Evolutionary conservation across 2,113 vertebrate genomes (phyloP), one percentile per base, ranked within the genome.

Genomic region (Nothoprocta perdicaria): DNA sequence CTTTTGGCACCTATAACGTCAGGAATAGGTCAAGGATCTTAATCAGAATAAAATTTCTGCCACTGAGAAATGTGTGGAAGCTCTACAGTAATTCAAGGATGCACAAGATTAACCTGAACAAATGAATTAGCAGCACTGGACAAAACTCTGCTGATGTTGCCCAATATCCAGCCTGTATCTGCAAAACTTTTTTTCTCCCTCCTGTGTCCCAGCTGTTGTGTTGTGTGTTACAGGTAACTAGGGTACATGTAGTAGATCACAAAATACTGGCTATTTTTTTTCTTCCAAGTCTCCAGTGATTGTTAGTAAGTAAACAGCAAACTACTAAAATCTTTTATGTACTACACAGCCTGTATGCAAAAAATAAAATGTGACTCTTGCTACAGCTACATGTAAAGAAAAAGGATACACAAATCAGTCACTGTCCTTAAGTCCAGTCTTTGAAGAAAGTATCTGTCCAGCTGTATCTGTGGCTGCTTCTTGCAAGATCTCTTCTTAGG

Each of bases 341-440:
- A 0, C 69, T 66, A 27, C 12, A 62, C 58, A 52, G 9, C 22
- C 29, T 50, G 46, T 2, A 5, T 50, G 62, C 31, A 65, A 46
- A 38, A 31, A 0, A 0, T 7, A 12, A 55, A 68, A 38, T 0
- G 50, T 48, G 67, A 38, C 14, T 86, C 76, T 43, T 80, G 4
- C 86, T 68, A 57, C 27, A 46, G 43, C 63, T 68, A 46, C 12
- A 0, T 33, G 24, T 21, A 71, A 63, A 81, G 35, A 48, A 31
- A 62, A 81, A 29, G 2, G 0, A 50, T 7, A 5, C n/a, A 43
- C 48, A 43, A 45, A 83, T 73, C 8, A 13, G 12, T 86, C 61
- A 60, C 24, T 80, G 84, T 75, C 55, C 55, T 90, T 82, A 52
- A 85, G 69, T 16, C 21, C 58, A 24, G 38, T 63, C 6, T 2